phyloP scores from a whole-genome alignment of 2,797 vertebrate species.

The Hozukius guyotensis region DNA sequence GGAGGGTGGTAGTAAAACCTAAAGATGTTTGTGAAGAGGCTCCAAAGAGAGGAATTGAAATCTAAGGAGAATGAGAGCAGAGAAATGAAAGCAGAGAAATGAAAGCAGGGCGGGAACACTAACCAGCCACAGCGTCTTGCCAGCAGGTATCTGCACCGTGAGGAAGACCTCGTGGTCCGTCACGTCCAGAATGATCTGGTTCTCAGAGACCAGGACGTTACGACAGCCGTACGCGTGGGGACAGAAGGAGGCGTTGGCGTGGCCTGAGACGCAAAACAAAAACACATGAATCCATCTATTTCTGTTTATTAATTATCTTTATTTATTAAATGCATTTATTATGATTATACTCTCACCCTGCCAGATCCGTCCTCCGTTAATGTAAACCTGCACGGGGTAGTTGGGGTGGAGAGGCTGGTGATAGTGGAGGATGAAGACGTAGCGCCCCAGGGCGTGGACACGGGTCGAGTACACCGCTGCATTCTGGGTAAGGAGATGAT shows the following conservation, averaged over 20 bases:
- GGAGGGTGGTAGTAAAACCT: background rate
- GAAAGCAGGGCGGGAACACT: conserved; percentile 13
- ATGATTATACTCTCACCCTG: conserved; percentile 75
- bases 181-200: conserved; percentile 90
- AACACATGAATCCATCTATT: background rate
- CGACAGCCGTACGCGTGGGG: conserved; percentile 94
- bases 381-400: conserved; percentile 88
- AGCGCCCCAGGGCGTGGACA: conserved; percentile 88
- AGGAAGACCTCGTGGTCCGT: conserved; percentile 89
- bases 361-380: conserved; percentile 92
- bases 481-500: conserved; percentile 77
- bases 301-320: background rate
- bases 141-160: conserved; percentile 89
- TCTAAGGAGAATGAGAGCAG: background rate
- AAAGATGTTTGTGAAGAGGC: background rate
- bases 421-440: conserved; percentile 93
- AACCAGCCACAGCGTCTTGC: conserved; percentile 93
- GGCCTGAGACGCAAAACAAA: conserved; percentile 77
- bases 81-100: background rate
- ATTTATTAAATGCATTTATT: background rate
- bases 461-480: conserved; percentile 85
- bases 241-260: conserved; percentile 91
- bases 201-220: conserved; percentile 89
- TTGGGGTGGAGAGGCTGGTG: conserved; percentile 91
- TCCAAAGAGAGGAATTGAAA: background rate